Evolutionary conservation across 2,797 vertebrate species (phyloP).

Genomic region (Channallabes apus): DNA sequence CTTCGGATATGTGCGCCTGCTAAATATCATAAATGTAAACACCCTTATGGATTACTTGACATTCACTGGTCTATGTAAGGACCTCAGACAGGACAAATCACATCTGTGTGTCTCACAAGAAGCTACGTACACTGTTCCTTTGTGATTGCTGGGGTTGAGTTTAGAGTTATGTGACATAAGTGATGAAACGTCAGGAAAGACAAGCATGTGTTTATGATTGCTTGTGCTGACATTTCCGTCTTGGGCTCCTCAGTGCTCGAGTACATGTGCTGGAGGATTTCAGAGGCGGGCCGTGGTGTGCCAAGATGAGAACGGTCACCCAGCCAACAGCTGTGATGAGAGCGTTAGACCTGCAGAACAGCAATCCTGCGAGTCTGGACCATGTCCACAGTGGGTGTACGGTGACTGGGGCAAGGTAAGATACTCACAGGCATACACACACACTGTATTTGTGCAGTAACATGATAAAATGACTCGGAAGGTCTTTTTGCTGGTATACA

Average conservation of each 20-base stretch:
- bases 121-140: background rate
- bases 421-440: background rate
- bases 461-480: background rate
- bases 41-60: background rate
- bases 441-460: background rate
- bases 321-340: slow-evolving; percentile 86
- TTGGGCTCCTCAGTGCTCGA: slow-evolving; percentile 85
- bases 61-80: too few species aligned
- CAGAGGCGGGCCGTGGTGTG: slow-evolving; percentile 96
- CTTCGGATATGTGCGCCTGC: background rate
- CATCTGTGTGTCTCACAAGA: background rate
- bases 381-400: slow-evolving; percentile 94
- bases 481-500: background rate
- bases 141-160: background rate
- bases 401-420: slow-evolving; percentile 97
- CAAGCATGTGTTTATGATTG: background rate
- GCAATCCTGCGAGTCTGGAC: slow-evolving; percentile 91
- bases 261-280: slow-evolving; percentile 96
- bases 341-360: slow-evolving; percentile 87
- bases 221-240: slow-evolving; percentile 32
- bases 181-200: background rate
- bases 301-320: slow-evolving; percentile 95
- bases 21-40: background rate
- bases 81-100: background rate
- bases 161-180: background rate